These are phyloP conservation scores for Drosophila engyochracea DNA, from an alignment of 2,888 invertebrate species.

Conservation along the genomic window DNA sequence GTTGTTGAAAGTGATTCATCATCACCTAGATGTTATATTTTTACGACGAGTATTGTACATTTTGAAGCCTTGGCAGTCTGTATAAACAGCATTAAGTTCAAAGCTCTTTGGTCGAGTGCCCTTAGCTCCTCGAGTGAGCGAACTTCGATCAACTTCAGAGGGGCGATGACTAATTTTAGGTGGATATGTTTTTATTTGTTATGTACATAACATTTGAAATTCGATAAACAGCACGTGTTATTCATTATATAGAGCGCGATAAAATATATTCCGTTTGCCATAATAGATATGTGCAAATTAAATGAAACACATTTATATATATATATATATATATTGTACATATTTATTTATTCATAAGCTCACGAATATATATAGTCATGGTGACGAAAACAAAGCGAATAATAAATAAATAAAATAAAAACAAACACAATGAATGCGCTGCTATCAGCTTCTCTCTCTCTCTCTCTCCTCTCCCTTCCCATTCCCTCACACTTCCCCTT, in stretches of 20 bases:
- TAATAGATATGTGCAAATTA: conserved; percentile 17
- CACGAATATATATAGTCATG: conserved; percentile 39
- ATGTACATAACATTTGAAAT: conserved; percentile 32
- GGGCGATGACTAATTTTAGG: conserved; percentile 24
- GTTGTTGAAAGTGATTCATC: not conserved
- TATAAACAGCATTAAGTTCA: conserved; percentile 4
- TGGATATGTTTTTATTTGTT: conserved; percentile 1
- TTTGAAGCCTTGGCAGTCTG: not conserved
- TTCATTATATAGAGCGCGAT: not conserved
- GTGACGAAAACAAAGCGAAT: conserved; percentile 35
- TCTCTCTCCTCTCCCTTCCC: not conserved
- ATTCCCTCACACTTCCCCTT: not conserved
- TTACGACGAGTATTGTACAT: not conserved
- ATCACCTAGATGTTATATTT: not conserved
- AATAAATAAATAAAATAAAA: conserved; percentile 45
- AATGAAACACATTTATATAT: not conserved
- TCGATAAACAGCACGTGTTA: conserved; percentile 45
- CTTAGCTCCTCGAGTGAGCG: not conserved
- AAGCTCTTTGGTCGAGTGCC: not conserved
- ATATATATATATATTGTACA: not conserved
- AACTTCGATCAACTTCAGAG: conserved; percentile 14
- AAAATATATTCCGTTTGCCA: conserved; percentile 7
- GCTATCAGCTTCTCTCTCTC: not conserved
- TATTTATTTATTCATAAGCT: not conserved
- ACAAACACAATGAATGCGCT: conserved; percentile 43